Conservation (phyloP, 2,797 vertebrate genomes). For the Todus mexicanus region DNA sequence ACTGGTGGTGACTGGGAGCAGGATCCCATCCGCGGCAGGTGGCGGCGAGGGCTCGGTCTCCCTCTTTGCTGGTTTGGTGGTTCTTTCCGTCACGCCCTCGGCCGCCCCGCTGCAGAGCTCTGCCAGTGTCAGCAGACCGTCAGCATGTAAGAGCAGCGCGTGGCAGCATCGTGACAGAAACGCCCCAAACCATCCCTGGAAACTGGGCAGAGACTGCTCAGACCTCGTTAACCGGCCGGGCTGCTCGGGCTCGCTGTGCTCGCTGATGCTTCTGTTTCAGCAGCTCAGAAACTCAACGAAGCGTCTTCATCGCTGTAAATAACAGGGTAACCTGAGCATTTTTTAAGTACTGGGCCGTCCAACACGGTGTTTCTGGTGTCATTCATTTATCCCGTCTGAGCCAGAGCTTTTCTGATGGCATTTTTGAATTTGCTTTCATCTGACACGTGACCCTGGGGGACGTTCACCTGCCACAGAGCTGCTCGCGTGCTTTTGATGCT, state of each 20-base stretch:
- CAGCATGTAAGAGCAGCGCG: accelerated
- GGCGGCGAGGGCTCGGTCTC: neutral
- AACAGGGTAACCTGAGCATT: neutral
- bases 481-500: neutral
- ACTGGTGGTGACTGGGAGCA: neutral
- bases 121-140: neutral
- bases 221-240: neutral
- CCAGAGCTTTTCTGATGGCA: neutral
- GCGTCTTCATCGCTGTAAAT: neutral
- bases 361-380: neutral
- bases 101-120: neutral
- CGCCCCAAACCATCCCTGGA: neutral
- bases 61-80: neutral
- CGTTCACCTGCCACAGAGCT: neutral
- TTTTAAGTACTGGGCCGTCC: neutral
- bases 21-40: neutral
- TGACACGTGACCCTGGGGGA: neutral
- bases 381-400: neutral
- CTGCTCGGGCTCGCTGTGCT: neutral
- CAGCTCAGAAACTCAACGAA: neutral
- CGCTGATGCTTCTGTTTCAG: neutral
- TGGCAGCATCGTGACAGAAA: neutral
- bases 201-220: neutral
- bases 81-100: neutral
- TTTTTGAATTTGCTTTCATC: neutral